Conservation (phyloP, 2,888 invertebrate genomes). For the Lycaena phlaeas region DNA sequence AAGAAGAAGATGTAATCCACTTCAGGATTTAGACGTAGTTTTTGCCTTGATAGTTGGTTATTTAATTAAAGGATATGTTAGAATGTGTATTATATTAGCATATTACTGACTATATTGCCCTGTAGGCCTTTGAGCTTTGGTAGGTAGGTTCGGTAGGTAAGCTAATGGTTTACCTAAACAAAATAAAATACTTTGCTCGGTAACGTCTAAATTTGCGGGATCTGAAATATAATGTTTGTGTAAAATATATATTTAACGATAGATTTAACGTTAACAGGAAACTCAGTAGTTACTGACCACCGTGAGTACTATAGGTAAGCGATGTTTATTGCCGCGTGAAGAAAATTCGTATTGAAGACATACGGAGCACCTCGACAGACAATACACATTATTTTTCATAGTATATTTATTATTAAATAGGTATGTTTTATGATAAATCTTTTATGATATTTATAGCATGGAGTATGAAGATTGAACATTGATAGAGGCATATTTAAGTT, state of each 20-base stretch:
- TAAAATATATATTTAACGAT: not conserved
- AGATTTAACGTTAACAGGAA: not conserved
- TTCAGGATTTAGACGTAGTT: too few species aligned
- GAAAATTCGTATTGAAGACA: not conserved
- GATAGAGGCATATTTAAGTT: not conserved
- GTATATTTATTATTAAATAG: not conserved
- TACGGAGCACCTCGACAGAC: not conserved
- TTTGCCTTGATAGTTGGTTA: too few species aligned
- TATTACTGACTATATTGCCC: too few species aligned
- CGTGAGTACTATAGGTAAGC: not conserved
- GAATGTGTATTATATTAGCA: too few species aligned
- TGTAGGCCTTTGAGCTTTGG: too few species aligned
- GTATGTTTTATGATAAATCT: not conserved
- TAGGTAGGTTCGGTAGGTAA: too few species aligned
- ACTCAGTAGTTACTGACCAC: not conserved
- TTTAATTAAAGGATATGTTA: not conserved
- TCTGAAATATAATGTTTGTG: not conserved
- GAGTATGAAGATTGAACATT: too few species aligned
- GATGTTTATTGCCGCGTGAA: slow-evolving; percentile 1
- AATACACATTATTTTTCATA: not conserved
- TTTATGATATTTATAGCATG: not conserved
- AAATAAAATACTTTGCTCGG: too few species aligned
- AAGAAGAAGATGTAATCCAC: too few species aligned
- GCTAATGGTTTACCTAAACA: too few species aligned
- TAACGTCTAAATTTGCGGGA: too few species aligned